A percentile compares a stretch with the other conserved stretches of the same genome.
These are phyloP conservation scores for Mungos mungo DNA, from an alignment of 2,113 vertebrate species.

Conservation along the genomic window DNA sequence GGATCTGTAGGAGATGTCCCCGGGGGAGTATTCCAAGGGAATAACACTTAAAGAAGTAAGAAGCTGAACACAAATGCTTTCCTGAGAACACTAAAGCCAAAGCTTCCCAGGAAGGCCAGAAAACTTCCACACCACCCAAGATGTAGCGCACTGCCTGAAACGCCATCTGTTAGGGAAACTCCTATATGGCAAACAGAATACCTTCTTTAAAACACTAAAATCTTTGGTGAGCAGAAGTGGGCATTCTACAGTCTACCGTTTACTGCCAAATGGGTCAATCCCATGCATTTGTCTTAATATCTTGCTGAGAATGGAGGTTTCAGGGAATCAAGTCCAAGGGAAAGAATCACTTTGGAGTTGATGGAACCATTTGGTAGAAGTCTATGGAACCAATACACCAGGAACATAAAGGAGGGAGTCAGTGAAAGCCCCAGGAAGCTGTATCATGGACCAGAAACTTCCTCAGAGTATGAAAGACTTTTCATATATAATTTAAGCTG, in stretches of 20 bases:
- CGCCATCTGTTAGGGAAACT: neutral
- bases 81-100: neutral
- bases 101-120: neutral
- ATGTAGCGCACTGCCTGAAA: neutral
- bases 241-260: neutral
- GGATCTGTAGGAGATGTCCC: neutral
- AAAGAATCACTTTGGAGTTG: neutral
- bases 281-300: neutral
- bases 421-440: no score
- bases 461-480: neutral
- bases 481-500: neutral
- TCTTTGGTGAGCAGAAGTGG: neutral
- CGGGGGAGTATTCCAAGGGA: neutral
- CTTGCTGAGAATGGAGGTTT: neutral
- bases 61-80: neutral
- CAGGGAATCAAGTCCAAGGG: neutral
- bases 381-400: rapidly evolving
- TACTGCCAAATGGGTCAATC: neutral
- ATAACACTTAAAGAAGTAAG: neutral
- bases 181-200: neutral
- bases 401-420: neutral
- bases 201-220: neutral
- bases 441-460: neutral
- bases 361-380: no score
- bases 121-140: neutral